These are phyloP conservation scores for Cinara cedri DNA, from an alignment of 2,888 invertebrate species.

Conservation along the genomic window DNA sequence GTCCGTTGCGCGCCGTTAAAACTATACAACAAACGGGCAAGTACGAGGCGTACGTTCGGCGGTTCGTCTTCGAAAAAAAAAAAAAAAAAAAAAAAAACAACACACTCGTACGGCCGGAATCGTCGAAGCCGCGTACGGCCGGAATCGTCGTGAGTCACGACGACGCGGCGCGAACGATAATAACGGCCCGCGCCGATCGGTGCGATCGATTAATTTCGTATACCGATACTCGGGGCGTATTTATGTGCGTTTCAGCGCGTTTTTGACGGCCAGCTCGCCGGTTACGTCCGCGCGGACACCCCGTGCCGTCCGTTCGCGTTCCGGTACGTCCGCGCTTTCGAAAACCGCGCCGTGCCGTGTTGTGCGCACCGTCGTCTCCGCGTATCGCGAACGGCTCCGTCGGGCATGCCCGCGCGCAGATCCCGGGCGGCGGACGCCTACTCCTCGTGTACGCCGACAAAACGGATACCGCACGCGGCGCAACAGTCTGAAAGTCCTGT, in stretches of 20 bases:
- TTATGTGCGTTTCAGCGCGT: background rate
- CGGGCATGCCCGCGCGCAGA: no score
- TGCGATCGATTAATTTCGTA: slow-evolving; percentile 38
- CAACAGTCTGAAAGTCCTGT: background rate
- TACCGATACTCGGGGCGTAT: no score
- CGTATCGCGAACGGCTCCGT: no score
- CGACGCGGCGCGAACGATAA: background rate
- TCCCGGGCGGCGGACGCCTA: no score
- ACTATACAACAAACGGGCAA: background rate
- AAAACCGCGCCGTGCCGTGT: no score
- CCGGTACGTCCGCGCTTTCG: no score
- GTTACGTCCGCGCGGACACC: no score
- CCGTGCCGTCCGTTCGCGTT: no score
- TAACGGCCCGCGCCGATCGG: background rate
- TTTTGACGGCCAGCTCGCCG: no score
- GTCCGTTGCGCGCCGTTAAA: background rate
- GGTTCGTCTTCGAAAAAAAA: background rate
- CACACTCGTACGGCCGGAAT: background rate
- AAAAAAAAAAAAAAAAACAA: background rate
- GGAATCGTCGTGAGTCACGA: slow-evolving; percentile 37
- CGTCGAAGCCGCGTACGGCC: background rate
- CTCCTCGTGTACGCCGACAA: no score
- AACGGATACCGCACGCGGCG: no score
- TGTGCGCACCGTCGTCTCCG: no score
- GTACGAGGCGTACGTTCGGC: background rate